phyloP scores from a whole-genome alignment of 2,113 vertebrate genomes.

The Syngnathoides biaculeatus region DNA sequence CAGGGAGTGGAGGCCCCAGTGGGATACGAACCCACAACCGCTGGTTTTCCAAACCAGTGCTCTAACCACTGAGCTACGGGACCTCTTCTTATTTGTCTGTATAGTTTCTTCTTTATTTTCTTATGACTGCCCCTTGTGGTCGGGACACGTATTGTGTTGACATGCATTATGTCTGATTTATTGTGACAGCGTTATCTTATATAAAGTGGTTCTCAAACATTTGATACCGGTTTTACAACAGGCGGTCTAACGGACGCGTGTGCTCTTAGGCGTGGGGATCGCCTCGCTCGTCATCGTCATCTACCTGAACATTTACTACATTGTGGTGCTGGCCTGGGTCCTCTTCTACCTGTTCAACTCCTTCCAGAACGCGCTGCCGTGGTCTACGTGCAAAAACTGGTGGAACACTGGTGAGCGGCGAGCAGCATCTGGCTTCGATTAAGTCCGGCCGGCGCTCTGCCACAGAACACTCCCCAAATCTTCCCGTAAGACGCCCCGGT shows the following conservation, averaged over 20 bases:
- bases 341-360: slow-evolving; percentile 87
- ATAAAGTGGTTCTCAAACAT: too few relatives aligned
- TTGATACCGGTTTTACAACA: too few relatives aligned
- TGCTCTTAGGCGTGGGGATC: slow-evolving; percentile 81
- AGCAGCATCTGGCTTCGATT: background rate
- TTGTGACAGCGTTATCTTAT: too few relatives aligned
- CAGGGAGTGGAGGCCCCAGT: too few relatives aligned
- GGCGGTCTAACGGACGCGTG: background rate
- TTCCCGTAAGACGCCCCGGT: background rate
- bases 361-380: slow-evolving; percentile 80
- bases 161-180: too few relatives aligned
- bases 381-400: slow-evolving; percentile 82
- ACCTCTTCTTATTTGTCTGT: too few relatives aligned
- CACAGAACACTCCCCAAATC: background rate
- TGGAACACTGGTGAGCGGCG: slow-evolving; percentile 92
- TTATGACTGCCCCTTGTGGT: too few relatives aligned
- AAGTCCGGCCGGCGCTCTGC: background rate
- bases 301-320: slow-evolving; percentile 88
- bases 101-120: too few relatives aligned
- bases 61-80: too few relatives aligned
- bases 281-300: slow-evolving; percentile 82
- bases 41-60: too few relatives aligned
- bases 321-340: slow-evolving; percentile 86
- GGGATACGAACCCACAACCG: too few relatives aligned
- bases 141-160: too few relatives aligned